Evolutionary conservation across 2,888 invertebrate genomes (phyloP).

Genomic region (Nephrotoma appendiculata): DNA sequence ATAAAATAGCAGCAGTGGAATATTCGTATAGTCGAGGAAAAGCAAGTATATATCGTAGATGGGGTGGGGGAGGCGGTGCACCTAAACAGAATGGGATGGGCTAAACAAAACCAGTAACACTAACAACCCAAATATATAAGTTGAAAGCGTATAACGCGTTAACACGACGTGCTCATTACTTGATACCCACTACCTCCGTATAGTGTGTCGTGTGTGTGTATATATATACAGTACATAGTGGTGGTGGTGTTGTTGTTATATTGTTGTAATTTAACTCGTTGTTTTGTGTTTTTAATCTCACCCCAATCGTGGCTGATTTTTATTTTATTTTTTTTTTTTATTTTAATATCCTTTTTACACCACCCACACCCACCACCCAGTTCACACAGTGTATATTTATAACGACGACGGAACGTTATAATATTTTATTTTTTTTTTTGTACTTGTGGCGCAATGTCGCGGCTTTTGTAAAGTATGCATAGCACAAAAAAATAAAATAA

Average conservation of each 20-base stretch:
- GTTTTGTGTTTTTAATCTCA: background rate
- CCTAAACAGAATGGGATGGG: background rate
- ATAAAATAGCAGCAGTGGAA: background rate
- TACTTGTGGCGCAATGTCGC: constrained; percentile 4
- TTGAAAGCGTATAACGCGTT: constrained; percentile 1
- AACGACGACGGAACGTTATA: background rate
- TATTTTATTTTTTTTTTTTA: background rate
- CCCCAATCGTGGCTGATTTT: background rate
- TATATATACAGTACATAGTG: background rate
- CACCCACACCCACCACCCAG: background rate
- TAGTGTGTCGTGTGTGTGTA: background rate
- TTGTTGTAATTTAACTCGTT: background rate
- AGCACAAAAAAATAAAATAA: background rate
- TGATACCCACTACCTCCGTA: background rate
- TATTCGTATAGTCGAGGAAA: background rate
- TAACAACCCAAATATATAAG: background rate
- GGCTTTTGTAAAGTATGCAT: background rate
- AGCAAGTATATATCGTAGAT: background rate
- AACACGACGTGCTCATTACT: constrained; percentile 4
- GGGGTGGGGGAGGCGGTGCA: background rate
- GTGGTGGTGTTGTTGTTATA: background rate
- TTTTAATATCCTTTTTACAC: background rate
- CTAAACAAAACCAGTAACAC: background rate
- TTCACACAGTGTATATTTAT: background rate
- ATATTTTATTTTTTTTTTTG: background rate